Percentiles rank a stretch among this genome's conserved stretches.
Evolutionary conservation across 1,140 invertebrate genomes (phyloP).

Genomic region (Lasioglossum baleicum): DNA sequence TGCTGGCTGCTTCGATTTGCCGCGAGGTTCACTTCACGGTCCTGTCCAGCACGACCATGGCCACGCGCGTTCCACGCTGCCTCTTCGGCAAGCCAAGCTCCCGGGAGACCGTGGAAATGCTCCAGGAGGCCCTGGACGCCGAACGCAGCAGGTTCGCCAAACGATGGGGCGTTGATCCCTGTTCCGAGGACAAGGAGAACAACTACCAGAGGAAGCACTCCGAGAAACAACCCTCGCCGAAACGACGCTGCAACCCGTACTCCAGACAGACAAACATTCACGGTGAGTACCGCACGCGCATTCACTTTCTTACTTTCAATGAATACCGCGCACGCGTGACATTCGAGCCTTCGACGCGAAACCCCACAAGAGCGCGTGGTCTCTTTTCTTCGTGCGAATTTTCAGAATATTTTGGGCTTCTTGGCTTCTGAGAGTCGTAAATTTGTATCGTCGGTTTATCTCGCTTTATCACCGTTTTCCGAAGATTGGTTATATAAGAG

Average conservation of each 20-base stretch:
- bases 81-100: constrained; percentile 74
- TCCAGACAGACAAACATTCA: constrained; percentile 75
- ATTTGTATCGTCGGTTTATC: too few relatives aligned
- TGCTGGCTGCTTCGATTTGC: constrained; percentile 74
- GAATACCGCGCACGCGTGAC: too few relatives aligned
- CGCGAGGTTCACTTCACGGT: constrained; percentile 73
- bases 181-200: constrained; percentile 76
- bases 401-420: too few relatives aligned
- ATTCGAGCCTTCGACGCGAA: background rate
- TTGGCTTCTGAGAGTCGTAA: too few relatives aligned
- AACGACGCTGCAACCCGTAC: constrained; percentile 71
- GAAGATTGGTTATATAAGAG: too few relatives aligned
- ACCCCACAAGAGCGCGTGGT: too few relatives aligned
- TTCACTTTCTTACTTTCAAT: background rate
- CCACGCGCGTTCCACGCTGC: constrained; percentile 73
- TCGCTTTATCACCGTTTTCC: too few relatives aligned
- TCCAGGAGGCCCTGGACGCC: constrained; percentile 72
- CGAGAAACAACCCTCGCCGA: constrained; percentile 63
- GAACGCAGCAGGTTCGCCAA: constrained; percentile 71
- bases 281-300: constrained; percentile 62
- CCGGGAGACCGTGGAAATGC: constrained; percentile 72
- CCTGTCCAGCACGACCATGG: constrained; percentile 65
- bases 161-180: constrained; percentile 75
- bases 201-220: constrained; percentile 56
- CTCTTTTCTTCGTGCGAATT: too few relatives aligned